Conservation (phyloP, 2,888 invertebrate genomes). For the Serrognathus titanus region DNA sequence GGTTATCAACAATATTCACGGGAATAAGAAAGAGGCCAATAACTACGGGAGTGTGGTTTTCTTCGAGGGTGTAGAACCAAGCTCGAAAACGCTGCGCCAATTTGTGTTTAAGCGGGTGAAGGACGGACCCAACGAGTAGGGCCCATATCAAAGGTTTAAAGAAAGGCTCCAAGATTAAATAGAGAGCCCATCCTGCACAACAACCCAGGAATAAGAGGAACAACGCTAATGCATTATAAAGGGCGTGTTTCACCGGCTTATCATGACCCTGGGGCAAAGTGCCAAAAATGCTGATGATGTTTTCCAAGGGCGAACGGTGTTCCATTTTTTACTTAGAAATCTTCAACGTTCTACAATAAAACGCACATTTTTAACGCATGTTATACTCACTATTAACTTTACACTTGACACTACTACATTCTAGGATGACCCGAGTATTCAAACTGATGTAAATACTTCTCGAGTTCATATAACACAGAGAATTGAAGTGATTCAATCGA, state of each 20-base stretch:
- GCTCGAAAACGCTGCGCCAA: constrained; percentile 70
- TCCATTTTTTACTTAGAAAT: constrained; percentile 37
- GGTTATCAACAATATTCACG: constrained; percentile 68
- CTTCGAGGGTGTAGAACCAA: constrained; percentile 74
- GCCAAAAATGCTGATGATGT: constrained; percentile 65
- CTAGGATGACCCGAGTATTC: too few relatives aligned
- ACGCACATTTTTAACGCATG: too few relatives aligned
- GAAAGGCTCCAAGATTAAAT: constrained; percentile 85
- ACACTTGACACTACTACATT: too few relatives aligned
- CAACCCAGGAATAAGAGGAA: constrained; percentile 67
- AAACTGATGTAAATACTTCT: too few relatives aligned
- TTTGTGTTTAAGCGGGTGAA: constrained; percentile 91
- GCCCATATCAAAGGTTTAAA: constrained; percentile 95
- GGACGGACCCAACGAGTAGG: constrained; percentile 89
- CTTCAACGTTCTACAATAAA: too few relatives aligned
- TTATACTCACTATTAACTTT: too few relatives aligned
- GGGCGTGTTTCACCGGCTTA: constrained; percentile 87
- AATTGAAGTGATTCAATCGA: too few relatives aligned
- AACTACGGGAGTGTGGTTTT: constrained; percentile 64
- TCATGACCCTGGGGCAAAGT: constrained; percentile 74
- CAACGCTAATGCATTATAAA: constrained; percentile 84
- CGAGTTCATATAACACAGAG: too few relatives aligned
- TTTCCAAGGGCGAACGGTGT: constrained; percentile 60
- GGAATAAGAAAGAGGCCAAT: constrained; percentile 63
- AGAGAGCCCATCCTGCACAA: constrained; percentile 72